Evolutionary conservation across 2,888 invertebrate species (phyloP), one percentile per base, ranked within the genome.

Genomic region (Lissocephala sabroskyi): DNA sequence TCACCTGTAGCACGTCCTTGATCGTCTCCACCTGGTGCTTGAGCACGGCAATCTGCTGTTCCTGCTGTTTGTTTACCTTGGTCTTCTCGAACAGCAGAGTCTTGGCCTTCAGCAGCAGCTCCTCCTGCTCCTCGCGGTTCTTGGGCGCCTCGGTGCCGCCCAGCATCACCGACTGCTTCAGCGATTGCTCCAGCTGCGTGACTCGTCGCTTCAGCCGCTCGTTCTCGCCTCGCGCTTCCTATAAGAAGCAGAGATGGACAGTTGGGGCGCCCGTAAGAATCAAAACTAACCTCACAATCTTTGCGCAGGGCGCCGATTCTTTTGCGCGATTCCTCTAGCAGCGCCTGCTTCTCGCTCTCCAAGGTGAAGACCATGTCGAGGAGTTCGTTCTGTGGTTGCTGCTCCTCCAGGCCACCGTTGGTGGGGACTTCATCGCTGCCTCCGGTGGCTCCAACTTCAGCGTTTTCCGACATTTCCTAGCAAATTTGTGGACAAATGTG

Each of bases 1-100:
- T 93, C 51, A 94, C 92, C 7, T 87, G 84, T n/a, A 93, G 89
- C 36, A 94, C 93, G 26, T 94, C 93, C 79, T 93, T 93, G 26
- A 94, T 85, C 1, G 93, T 92, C 33, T 88, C 86, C 5, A 93
- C 91, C 82, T 94, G 92, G n/a, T 70, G 52, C 41, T 79, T 81
- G 5, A 82, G 62, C 0, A 92, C 92, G 51, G 88, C 88, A 45
- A 93, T 92, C 82, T 93, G 93, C 59, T 91, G 86, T 78, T 94
- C 93, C 76, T 93, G 92, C 79, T 92, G 92, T 77, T 90, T 90
- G 58, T 91, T 90, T 68, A 90, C 87, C 84, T 91, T 91, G 0
- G 90, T 91, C 81, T 92, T 92, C 78, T 92, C 92, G 79, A 91
- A 91, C 40, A 92, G 88, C 80, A 91, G 87, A 9, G 89, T 89